A percentile compares a stretch with the other conserved stretches of the same genome.
Evolutionary conservation across 2,888 invertebrate species (phyloP).

Genomic region (Eupithecia subumbrata): DNA sequence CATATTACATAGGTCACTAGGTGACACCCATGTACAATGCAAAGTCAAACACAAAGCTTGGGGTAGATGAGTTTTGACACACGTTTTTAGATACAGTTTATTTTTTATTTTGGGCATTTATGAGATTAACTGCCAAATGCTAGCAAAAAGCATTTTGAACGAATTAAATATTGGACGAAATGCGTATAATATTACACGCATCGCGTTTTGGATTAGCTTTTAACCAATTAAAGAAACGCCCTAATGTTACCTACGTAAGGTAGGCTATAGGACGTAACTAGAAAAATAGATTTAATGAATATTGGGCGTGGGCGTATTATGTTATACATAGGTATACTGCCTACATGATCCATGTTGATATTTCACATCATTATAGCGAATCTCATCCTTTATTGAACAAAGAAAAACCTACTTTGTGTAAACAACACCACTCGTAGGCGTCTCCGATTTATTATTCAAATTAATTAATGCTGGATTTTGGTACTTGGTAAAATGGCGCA

Average conservation of each 20-base stretch:
- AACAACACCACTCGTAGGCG: constrained; percentile 35
- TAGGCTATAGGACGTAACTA: not conserved
- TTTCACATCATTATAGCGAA: constrained; percentile 22
- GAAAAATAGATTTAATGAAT: not conserved
- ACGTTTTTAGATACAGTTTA: not conserved
- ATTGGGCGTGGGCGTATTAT: not conserved
- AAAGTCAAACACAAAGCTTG: not conserved
- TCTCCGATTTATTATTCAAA: constrained; percentile 41
- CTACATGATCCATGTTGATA: constrained; percentile 13
- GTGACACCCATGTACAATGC: not conserved
- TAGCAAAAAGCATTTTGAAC: not conserved
- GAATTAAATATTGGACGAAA: not conserved
- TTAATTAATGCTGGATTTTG: constrained; percentile 41
- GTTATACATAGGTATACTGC: not conserved
- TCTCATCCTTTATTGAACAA: constrained; percentile 20
- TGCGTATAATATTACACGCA: not conserved
- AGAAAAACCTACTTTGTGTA: constrained; percentile 31
- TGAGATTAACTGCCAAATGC: not conserved
- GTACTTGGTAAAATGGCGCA: constrained; percentile 24
- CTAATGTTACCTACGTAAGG: not conserved
- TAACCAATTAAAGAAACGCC: not conserved
- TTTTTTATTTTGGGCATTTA: not conserved
- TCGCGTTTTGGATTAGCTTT: not conserved
- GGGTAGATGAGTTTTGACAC: not conserved
- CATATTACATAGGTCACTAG: constrained; percentile 40